Percentiles rank a stretch among this genome's conserved stretches.
Evolutionary conservation across 2,888 invertebrate species (phyloP).

Genomic region (Noctua comes): DNA sequence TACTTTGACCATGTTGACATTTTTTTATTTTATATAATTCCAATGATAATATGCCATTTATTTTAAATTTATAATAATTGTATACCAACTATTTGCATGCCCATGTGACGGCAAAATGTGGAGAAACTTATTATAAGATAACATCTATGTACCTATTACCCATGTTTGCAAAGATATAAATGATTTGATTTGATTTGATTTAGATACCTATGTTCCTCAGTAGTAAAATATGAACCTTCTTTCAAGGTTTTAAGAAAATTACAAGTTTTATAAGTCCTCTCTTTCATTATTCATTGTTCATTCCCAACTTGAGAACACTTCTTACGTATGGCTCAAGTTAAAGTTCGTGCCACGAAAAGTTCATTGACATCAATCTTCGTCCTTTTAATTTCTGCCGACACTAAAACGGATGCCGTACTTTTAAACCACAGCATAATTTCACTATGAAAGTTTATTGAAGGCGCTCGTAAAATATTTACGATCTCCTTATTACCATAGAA

Average conservation of each 20-base stretch:
- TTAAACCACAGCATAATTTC: conserved; percentile 68
- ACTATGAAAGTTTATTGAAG: conserved; percentile 74
- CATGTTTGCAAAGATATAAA: no score
- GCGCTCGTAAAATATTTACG: conserved; percentile 79
- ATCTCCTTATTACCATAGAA: conserved; percentile 80
- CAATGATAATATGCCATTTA: no score
- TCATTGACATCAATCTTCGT: conserved; percentile 56
- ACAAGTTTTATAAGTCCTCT: not conserved
- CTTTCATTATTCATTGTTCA: conserved; percentile 19
- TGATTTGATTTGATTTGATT: no score
- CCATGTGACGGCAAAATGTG: no score
- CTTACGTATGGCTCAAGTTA: conserved; percentile 14
- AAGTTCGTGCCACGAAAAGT: conserved; percentile 30
- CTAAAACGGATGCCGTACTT: conserved; percentile 65
- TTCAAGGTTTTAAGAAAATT: not conserved
- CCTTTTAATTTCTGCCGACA: conserved; percentile 55
- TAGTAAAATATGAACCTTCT: not conserved
- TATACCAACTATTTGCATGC: no score
- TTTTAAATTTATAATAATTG: no score
- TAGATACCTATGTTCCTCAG: not conserved
- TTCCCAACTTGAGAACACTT: not conserved
- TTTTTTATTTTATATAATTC: no score
- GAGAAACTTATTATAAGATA: no score
- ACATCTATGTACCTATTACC: no score
- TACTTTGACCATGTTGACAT: no score